These are phyloP conservation scores for Diabrotica virgifera DNA, from an alignment of 1,140 invertebrate species.

Conservation along the genomic window DNA sequence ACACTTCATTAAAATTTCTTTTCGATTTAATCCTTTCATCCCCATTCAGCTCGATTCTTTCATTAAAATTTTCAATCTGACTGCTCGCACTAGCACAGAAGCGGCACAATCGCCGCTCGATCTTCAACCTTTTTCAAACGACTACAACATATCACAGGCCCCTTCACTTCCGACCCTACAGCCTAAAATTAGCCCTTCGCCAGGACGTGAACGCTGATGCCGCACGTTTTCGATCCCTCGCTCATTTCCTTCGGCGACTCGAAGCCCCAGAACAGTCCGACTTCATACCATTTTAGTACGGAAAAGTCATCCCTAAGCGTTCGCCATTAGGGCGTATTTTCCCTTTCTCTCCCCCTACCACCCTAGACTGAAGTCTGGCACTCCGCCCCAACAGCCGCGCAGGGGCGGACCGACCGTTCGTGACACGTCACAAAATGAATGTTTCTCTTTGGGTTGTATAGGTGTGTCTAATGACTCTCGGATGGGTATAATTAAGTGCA, in stretches of 20 bases:
- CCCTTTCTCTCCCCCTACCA: constrained; percentile 8
- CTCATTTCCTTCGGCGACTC: constrained; percentile 1
- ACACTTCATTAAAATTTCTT: too few species aligned
- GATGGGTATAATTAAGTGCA: too few species aligned
- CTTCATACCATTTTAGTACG: constrained; percentile 2
- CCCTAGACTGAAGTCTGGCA: constrained; percentile 4
- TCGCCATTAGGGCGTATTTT: constrained; percentile 17
- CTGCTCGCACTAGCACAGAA: too few species aligned
- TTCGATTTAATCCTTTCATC: too few species aligned
- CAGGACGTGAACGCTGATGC: background rate
- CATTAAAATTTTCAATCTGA: too few species aligned
- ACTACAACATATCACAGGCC: background rate
- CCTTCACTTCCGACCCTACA: constrained; percentile 13
- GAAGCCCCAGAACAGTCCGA: constrained; percentile 7
- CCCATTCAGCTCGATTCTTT: too few species aligned
- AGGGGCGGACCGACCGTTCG: background rate
- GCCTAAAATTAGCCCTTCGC: constrained; percentile 14
- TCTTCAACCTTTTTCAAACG: too few species aligned
- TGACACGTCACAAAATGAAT: background rate
- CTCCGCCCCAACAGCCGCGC: background rate
- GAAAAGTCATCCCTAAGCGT: constrained; percentile 11
- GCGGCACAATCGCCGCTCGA: too few species aligned
- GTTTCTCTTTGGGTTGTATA: too few species aligned
- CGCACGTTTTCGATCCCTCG: background rate
- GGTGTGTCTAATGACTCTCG: too few species aligned